phyloP scores from a whole-genome alignment of 2,797 vertebrate genomes.

The Molossus molossus region DNA sequence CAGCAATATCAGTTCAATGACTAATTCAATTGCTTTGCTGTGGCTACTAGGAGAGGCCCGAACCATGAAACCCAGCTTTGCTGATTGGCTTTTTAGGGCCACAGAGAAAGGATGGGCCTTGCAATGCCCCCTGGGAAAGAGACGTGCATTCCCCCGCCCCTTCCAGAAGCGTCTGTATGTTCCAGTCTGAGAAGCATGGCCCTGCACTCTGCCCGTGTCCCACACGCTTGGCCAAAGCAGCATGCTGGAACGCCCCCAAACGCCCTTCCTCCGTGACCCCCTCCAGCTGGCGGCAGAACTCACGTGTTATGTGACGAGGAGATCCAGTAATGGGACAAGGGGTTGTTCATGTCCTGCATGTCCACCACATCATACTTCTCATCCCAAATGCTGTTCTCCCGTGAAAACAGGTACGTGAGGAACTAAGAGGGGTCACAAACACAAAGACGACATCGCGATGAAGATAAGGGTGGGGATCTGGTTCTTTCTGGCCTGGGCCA shows the following conservation, averaged over 20 bases:
- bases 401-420: conserved; percentile 97
- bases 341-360: conserved; percentile 97
- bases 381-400: conserved; percentile 98
- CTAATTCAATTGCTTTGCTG: neutral
- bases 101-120: neutral
- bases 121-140: neutral
- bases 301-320: conserved; percentile 99
- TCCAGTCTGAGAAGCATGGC: neutral
- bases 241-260: accelerated
- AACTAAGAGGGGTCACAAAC: conserved; percentile 91
- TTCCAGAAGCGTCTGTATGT: neutral
- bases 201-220: neutral
- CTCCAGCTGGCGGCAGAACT: conserved; percentile 79
- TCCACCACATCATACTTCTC: conserved; percentile 93
- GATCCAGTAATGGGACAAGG: conserved; percentile 99
- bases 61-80: neutral
- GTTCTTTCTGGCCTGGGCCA: neutral
- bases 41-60: neutral
- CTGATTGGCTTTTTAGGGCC: neutral
- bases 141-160: neutral
- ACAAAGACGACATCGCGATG: accelerated
- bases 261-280: accelerated
- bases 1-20: neutral
- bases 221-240: accelerated
- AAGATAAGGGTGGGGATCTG: accelerated